Percentiles rank a stretch among this genome's conserved stretches.
phyloP scores from a whole-genome alignment of 2,888 invertebrate species.

The Tetragonisca angustula region DNA sequence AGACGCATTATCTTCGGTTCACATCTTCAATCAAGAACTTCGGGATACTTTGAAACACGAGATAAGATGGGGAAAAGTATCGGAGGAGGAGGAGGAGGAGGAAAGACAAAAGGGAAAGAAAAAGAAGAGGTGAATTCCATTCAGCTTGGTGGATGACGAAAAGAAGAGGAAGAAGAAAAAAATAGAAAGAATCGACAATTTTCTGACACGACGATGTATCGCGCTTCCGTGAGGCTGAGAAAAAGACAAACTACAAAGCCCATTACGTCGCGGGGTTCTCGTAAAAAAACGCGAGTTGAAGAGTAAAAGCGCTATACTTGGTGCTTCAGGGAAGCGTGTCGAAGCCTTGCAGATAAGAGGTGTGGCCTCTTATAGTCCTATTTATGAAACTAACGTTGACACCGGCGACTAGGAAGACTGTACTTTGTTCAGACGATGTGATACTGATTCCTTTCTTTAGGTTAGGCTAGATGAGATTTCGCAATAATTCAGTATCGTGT shows the following conservation, averaged over 20 bases:
- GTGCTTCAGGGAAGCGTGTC: constrained; percentile 30
- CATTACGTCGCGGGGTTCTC: constrained; percentile 46
- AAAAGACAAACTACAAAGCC: constrained; percentile 41
- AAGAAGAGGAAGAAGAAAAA: neutral
- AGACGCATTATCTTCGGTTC: neutral
- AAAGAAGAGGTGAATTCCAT: neutral
- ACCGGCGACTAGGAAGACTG: constrained; percentile 21
- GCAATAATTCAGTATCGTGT: too few species aligned
- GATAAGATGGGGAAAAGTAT: neutral
- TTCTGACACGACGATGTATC: constrained; percentile 46
- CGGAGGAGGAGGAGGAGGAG: too few species aligned
- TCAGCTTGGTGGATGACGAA: neutral
- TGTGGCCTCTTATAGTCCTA: constrained; percentile 29
- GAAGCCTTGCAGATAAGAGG: constrained; percentile 32
- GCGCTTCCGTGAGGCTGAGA: constrained; percentile 17
- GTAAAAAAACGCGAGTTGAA: constrained; percentile 56
- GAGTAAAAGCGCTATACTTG: constrained; percentile 44
- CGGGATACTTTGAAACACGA: neutral
- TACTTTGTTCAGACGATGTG: neutral
- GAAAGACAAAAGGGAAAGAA: neutral
- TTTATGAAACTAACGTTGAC: constrained; percentile 50
- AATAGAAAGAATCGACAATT: constrained; percentile 31
- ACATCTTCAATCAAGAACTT: constrained; percentile 11
- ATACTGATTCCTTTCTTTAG: neutral
- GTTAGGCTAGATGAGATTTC: too few species aligned